These are phyloP conservation scores for Caretta caretta DNA, from an alignment of 2,113 vertebrate genomes.

Conservation along the genomic window DNA sequence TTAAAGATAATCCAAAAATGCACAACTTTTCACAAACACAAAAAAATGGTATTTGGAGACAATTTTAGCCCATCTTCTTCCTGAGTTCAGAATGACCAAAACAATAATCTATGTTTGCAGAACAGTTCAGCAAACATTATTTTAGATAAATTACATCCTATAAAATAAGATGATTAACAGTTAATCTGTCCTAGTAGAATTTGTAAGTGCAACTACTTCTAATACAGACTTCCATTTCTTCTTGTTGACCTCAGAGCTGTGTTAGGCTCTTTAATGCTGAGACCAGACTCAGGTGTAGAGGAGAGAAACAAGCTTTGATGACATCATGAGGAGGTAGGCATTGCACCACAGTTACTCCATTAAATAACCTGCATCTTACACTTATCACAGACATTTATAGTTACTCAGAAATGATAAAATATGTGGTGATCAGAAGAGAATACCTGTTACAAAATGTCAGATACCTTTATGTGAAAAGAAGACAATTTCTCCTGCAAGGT, in stretches of 20 bases:
- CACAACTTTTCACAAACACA: background rate
- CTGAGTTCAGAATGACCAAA: background rate
- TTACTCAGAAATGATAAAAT: background rate
- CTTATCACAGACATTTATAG: background rate
- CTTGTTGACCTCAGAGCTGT: background rate
- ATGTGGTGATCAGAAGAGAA: background rate
- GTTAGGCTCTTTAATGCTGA: background rate
- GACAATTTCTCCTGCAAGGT: background rate
- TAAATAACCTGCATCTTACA: fast-evolving
- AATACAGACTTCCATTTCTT: background rate
- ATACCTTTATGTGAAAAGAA: background rate
- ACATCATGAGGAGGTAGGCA: background rate
- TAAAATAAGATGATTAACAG: background rate
- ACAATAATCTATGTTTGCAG: background rate
- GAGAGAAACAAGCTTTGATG: background rate
- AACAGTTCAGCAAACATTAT: background rate
- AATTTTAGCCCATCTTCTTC: background rate
- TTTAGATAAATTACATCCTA: background rate
- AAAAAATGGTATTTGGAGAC: background rate
- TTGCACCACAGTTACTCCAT: background rate
- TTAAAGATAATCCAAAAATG: background rate
- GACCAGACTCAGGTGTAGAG: background rate
- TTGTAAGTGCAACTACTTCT: background rate
- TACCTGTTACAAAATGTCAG: background rate
- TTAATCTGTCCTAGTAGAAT: background rate